These are phyloP conservation scores for Agrilus biguttatus DNA, from an alignment of 2,888 invertebrate species.

Conservation along the genomic window DNA sequence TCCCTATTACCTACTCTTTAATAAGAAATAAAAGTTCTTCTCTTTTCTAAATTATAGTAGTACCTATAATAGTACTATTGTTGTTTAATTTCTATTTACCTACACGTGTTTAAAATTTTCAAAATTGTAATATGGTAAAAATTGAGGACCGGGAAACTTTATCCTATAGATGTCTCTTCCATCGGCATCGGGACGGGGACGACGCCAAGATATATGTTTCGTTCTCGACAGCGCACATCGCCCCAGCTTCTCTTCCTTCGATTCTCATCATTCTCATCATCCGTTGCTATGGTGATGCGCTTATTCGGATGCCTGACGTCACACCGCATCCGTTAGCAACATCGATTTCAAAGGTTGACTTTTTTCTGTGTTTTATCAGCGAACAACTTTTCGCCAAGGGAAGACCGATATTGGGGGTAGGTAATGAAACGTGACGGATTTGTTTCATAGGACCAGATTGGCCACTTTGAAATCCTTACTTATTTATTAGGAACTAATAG, in stretches of 20 bases:
- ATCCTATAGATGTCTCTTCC: conserved; percentile 5
- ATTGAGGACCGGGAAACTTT: conserved; percentile 4
- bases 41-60: no score
- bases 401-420: no score
- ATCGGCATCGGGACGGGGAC: conserved; percentile 8
- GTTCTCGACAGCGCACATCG: conserved; percentile 3
- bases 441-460: no score
- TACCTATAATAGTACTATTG: no score
- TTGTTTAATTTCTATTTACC: no score
- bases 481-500: no score
- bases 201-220: conserved; percentile 3
- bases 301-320: conserved; percentile 24
- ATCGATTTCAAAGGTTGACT: conserved; percentile 23
- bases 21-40: no score
- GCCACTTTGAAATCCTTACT: no score
- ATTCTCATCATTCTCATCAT: conserved; percentile 10
- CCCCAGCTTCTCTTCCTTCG: conserved; percentile 9
- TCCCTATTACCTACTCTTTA: no score
- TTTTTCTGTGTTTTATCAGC: conserved; percentile 9
- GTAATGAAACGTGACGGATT: no score
- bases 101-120: no score
- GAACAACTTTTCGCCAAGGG: conserved; percentile 4
- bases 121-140: no score
- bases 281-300: conserved; percentile 20
- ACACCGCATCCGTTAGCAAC: conserved; percentile 20